Base-by-base conservation (phyloP, 2,797 vertebrate species). In the Urophycis tenuis region DNA sequence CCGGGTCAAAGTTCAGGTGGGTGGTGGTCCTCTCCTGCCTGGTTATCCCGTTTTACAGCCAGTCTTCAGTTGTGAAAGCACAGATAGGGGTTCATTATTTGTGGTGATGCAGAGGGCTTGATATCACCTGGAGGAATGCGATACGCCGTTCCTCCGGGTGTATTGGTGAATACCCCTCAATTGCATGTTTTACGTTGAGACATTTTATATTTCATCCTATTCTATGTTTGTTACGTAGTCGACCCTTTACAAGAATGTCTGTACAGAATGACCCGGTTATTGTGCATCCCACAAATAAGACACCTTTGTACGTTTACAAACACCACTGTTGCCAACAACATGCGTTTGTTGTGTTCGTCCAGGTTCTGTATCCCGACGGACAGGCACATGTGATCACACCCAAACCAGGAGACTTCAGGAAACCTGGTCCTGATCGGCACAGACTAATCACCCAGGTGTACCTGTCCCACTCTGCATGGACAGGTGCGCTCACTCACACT, bases 361-460 rank as follows among this genome's bases (percentile, higher is more conserved):
- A 99, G 97, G 94, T 99, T 7, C 83, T 96, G 60, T 99, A 99
- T 87, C 97, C 97, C 19, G 97, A 99, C 32, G 97, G 97, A 9
- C 97, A 98, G 90, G 95, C 95, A 19, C 96, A 99, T 15, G 89
- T 98, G 78, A 98, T 99, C 86, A 96, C 98, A 71, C 97, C 97
- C 1, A 98, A 97, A 89, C 96, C 96, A 0, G 93, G 93, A 81
- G 97, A 99, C 88, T 99, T 99, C 85, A 92, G 97, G 64, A 97
- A 96, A 69, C 97, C 97, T 0, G 96, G 95, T 31, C 96, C 96
- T 0, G 90, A 94, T 67, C 89, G 96, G 69, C 96, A 98, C 85
- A 84, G 96, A 6, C 95, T 99, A 77, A 97, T 99, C 88, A 98
- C 97, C 19, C 97, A 99, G 88, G 96, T 99, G 74, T 99, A 98